Evolutionary conservation across 1,140 invertebrate genomes (phyloP).

Genomic region (Grapholita molesta): DNA sequence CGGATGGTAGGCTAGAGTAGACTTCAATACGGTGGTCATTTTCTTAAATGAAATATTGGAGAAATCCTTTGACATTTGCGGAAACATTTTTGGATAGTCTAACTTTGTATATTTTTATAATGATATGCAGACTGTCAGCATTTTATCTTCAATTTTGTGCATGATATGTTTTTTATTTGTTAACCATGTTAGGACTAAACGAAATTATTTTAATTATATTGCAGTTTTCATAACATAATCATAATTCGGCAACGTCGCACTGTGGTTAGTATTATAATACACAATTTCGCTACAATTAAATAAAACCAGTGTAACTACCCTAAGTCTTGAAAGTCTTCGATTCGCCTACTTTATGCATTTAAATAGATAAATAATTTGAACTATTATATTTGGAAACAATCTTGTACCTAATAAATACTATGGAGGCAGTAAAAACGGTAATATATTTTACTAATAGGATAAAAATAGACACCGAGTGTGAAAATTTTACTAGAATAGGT

Average conservation of each 20-base stretch:
- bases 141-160: conserved; percentile 43
- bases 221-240: not conserved
- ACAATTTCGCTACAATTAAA: conserved; percentile 13
- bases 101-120: conserved; percentile 26
- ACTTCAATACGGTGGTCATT: not conserved
- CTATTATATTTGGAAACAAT: conserved; percentile 12
- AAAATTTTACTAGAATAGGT: conserved; percentile 44
- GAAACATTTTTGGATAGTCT: not conserved
- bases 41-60: too few relatives aligned
- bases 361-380: conserved; percentile 13
- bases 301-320: not conserved
- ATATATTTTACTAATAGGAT: conserved; percentile 56
- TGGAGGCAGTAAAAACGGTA: conserved; percentile 45
- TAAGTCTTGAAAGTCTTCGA: not conserved
- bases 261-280: conserved; percentile 1
- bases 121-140: conserved; percentile 62
- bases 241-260: not conserved
- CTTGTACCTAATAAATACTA: conserved; percentile 25
- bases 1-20: not conserved
- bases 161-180: conserved; percentile 58
- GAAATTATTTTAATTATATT: conserved; percentile 10
- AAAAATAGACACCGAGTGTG: conserved; percentile 67
- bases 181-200: conserved; percentile 23
- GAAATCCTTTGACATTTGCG: not conserved
- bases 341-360: conserved; percentile 6